Conservation (phyloP, 2,797 vertebrate genomes). For the Anniella stebbinsi region DNA sequence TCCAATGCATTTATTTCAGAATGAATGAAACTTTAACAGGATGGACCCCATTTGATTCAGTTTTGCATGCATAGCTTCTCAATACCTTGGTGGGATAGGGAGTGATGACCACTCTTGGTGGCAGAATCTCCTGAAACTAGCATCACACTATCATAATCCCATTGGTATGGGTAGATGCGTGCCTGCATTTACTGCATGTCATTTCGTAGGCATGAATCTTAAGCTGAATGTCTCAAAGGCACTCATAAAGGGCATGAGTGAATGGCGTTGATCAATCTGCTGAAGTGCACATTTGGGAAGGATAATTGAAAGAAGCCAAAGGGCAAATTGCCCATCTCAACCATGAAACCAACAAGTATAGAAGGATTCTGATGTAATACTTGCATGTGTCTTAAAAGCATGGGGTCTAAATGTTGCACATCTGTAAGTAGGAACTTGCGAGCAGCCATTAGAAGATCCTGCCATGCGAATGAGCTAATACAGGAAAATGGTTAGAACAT, state of each 20-base stretch:
- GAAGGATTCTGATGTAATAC: neutral
- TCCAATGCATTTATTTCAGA: neutral
- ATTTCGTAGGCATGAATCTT: neutral
- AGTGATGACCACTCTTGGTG: neutral
- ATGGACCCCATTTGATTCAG: neutral
- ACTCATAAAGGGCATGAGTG: no score
- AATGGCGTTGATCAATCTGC: neutral
- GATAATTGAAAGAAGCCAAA: neutral
- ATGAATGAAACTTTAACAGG: neutral
- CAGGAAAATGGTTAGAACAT: conserved; percentile 24
- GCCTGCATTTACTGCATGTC: neutral
- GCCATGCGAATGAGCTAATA: conserved; percentile 21
- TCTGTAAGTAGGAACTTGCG: neutral
- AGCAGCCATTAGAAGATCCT: neutral
- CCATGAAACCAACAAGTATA: neutral
- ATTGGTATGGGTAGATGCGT: neutral
- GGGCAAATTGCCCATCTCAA: neutral
- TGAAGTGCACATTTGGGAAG: neutral
- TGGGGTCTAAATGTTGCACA: neutral
- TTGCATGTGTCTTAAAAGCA: neutral
- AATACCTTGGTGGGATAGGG: neutral
- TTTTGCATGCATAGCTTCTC: neutral
- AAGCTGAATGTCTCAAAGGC: neutral
- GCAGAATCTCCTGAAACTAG: neutral
- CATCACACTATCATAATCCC: neutral